These are phyloP conservation scores for Sabatieria punctata DNA, from an alignment of 2,888 invertebrate species.

Conservation along the genomic window DNA sequence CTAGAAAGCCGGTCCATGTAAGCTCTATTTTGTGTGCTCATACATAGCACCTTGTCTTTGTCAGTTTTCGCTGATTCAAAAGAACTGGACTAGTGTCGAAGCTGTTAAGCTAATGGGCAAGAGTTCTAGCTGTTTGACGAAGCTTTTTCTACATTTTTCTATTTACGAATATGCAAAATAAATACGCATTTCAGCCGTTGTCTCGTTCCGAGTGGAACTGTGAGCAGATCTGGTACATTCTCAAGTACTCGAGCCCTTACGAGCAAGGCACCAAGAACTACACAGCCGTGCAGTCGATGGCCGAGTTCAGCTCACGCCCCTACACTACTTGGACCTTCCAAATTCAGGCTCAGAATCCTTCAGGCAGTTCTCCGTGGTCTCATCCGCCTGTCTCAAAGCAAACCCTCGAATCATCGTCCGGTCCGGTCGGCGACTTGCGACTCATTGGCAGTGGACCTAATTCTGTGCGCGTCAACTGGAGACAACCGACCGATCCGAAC, in stretches of 20 bases:
- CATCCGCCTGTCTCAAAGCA: background rate
- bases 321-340: conserved; percentile 28
- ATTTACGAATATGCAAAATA: too few species aligned
- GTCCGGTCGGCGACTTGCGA: conserved; percentile 23
- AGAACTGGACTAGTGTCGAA: too few species aligned
- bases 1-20: too few species aligned
- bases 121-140: too few species aligned
- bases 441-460: conserved; percentile 16
- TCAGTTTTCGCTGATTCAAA: too few species aligned
- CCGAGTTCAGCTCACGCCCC: conserved; percentile 27
- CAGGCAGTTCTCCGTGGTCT: conserved; percentile 26
- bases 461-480: conserved; percentile 25
- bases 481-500: conserved; percentile 25
- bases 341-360: conserved; percentile 28
- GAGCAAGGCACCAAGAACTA: conserved; percentile 20
- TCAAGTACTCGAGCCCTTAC: conserved; percentile 19
- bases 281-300: conserved; percentile 21
- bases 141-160: too few species aligned
- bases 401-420: conserved; percentile 17
- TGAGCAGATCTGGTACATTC: conserved; percentile 28
- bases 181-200: conserved; percentile 17
- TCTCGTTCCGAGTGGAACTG: conserved; percentile 29
- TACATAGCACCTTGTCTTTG: too few species aligned
- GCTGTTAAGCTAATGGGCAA: too few species aligned
- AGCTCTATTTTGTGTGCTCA: too few species aligned